Base-by-base conservation (phyloP, 2,888 invertebrate genomes). In the Adineta ricciae region DNA sequence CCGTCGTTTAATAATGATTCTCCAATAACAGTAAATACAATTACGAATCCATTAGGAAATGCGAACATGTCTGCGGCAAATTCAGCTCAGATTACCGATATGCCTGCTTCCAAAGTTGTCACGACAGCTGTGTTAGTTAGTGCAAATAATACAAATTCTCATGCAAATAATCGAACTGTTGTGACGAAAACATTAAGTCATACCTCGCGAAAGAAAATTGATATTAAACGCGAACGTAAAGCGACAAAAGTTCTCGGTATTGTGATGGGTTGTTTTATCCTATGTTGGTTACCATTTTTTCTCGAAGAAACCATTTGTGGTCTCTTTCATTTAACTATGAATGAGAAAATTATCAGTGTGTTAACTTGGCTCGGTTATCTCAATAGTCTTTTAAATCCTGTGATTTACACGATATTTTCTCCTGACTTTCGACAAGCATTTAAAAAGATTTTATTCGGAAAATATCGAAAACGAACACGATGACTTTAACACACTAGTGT, bases 211-310 rank as follows among this genome's bases (percentile, higher is more conserved):
- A 78, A 78, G 14, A 89, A 89, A 86, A 86, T 90, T 64, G 90
- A 90, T 87, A 88, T 89, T 87, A 89, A 90, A 87, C 87, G 90
- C 64, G 90, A 90, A 87, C 87, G 90, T 72, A 90, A 90, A 86
- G 90, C 90, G 19, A 89, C 90, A 7, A 87, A 90, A 83, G 90
- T 90, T 36, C 87, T 90, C 84, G 90, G 89, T 32, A 90, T 91
- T 82, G 97, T 98, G 88, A 98, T 97, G n/a, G 96, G 96, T 84
- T 90, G 95, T 50, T 97, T 96, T 90, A 94, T 96, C 86, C 93
- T 95, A 88, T 96, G 96, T 89, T 96, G 96, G 96, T 92, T 96
- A 87, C 96, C 97, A n/a, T 97, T 97, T 92, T 96, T 97, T 91
- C 93, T 96, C 84, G 93, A 95, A 91, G 95, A 96, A 0, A 92